Conservation (phyloP, 2,797 vertebrate species). For the Catostomus latipinnis region DNA sequence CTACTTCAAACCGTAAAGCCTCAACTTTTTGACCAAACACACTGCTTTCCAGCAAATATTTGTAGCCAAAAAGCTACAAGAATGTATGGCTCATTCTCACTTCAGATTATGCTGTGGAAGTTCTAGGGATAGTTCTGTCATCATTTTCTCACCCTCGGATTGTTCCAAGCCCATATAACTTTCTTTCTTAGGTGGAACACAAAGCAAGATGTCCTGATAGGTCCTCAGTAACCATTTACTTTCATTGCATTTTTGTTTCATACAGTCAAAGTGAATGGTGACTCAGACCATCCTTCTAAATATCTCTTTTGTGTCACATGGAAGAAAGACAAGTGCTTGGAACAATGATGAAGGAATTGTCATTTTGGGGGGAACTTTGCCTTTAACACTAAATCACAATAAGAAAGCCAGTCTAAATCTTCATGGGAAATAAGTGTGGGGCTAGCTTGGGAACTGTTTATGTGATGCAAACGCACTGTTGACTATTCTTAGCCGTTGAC, state of each 20-base stretch:
- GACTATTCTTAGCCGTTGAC: slow-evolving; percentile 60
- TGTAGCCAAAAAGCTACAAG: slow-evolving; percentile 13
- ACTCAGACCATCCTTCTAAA: too few species aligned
- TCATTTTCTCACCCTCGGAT: too few species aligned
- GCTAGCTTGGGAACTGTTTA: slow-evolving; percentile 70
- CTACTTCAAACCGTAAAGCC: slow-evolving; percentile 29
- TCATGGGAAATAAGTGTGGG: slow-evolving; percentile 70
- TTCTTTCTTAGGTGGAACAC: too few species aligned
- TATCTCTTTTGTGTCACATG: too few species aligned
- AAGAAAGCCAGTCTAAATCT: slow-evolving; percentile 68
- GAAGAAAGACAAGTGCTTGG: too few species aligned
- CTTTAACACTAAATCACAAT: slow-evolving; percentile 54
- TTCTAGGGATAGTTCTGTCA: background rate
- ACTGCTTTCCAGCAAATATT: slow-evolving; percentile 42
- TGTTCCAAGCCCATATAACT: too few species aligned
- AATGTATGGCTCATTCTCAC: slow-evolving; percentile 50
- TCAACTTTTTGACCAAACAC: slow-evolving; percentile 26
- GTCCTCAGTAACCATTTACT: too few species aligned
- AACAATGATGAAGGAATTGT: too few species aligned
- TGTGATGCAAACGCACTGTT: slow-evolving; percentile 64
- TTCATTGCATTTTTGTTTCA: too few species aligned
- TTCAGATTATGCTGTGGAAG: slow-evolving; percentile 46
- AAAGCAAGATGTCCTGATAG: too few species aligned
- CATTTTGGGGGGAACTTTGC: too few species aligned
- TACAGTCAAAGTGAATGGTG: too few species aligned